Base-by-base conservation (phyloP, 2,113 vertebrate species). In the Sisor rabdophorus region DNA sequence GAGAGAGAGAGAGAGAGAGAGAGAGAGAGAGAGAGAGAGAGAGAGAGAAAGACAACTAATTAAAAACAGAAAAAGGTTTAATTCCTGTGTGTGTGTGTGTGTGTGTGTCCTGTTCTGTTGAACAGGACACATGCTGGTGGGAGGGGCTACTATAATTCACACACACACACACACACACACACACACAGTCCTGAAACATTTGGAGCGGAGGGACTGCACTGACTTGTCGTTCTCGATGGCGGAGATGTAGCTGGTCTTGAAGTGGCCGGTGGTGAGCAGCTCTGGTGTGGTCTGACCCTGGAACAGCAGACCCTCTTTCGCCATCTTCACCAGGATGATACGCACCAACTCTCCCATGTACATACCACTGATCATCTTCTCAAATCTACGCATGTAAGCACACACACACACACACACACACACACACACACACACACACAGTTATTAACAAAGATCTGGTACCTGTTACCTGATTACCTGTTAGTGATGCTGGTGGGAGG, bases 281-380 rank as follows among this genome's bases (percentile, higher is more conserved):
- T 92, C 89, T 0, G 93, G 77, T 0, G 94, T 92, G 16, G 93
- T 90, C 67, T 79, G 94, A 13, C 97, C 97, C 40, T 89, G 87
- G 13, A 99, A 98, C 19, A 98, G 56, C 56, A 95, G 89, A 63
- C 90, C 87, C 3, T 95, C 94, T 89, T 94, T 97, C 82, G 94
- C 76, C 97, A 99, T 98, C 87, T 92, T 97, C 84, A 98, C 95
- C 82, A 99, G 89, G 87, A 98, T 95, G 56, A 98, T 93, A 4
- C 97, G 90, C 71, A 98, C 97, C 79, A 99, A 88, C 84, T 99
- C 97, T 0, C 97, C 97, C 95, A 98, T 95, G 89, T 99, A 99
- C 94, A 99, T 91, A 3, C 97, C 97, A 0, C 97, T 96, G 85
- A 99, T 96, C 97, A 99, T 98, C 92, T 99, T 99, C 89, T 99